These are phyloP conservation scores for Rhamphomyia laevipes DNA, from an alignment of 2,888 invertebrate species.

Conservation along the genomic window DNA sequence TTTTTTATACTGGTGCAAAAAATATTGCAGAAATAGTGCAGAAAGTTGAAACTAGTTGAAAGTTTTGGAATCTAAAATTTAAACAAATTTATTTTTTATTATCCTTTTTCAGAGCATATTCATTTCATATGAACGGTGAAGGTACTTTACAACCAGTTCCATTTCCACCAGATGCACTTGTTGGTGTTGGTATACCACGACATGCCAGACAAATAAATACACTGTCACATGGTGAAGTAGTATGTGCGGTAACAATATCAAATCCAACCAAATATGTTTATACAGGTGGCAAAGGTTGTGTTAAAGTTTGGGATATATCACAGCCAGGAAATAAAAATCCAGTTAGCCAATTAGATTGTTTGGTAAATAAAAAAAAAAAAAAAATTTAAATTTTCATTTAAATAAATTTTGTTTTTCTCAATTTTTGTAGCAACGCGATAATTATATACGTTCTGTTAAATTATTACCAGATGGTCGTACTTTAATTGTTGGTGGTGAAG, in stretches of 20 bases:
- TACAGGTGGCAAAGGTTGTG: conserved; percentile 94
- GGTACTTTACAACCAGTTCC: conserved; percentile 84
- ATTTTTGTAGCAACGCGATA: conserved; percentile 68
- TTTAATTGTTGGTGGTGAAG: conserved; percentile 92
- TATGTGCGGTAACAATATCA: conserved; percentile 93
- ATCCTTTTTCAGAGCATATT: conserved; percentile 61
- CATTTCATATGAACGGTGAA: conserved; percentile 84
- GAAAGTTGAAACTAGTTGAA: background rate
- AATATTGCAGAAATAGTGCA: no score
- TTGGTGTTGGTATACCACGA: conserved; percentile 86
- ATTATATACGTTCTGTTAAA: conserved; percentile 93
- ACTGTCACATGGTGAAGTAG: conserved; percentile 90
- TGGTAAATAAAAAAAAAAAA: conserved; percentile 41
- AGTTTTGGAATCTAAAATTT: background rate
- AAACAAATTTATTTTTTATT: background rate
- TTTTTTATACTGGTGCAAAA: background rate
- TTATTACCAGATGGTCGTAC: conserved; percentile 88
- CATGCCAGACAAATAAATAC: conserved; percentile 84
- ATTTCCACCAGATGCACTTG: conserved; percentile 87
- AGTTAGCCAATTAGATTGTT: conserved; percentile 75
- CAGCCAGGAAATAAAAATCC: conserved; percentile 66
- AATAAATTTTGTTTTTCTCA: background rate
- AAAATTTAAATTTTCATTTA: background rate
- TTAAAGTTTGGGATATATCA: conserved; percentile 74
- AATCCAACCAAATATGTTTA: conserved; percentile 83